Percentiles rank a stretch among this genome's conserved stretches.
phyloP scores from a whole-genome alignment of 2,113 vertebrate species.

The Tonatia bakeri region DNA sequence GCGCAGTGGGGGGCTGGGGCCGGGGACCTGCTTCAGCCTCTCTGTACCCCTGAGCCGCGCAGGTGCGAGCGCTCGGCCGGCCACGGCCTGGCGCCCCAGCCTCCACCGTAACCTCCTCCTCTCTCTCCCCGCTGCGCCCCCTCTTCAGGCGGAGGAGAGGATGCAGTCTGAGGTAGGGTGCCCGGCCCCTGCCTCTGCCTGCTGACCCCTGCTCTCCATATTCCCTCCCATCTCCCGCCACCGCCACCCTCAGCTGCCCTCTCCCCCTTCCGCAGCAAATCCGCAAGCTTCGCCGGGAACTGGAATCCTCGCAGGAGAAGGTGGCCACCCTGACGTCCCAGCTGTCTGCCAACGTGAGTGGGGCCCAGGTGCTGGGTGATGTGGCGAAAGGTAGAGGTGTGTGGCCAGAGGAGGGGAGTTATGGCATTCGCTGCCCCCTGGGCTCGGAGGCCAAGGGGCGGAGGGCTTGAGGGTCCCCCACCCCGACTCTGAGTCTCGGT shows the following conservation, averaged over 20 bases:
- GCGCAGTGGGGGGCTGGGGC: not conserved
- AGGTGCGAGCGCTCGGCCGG: not conserved
- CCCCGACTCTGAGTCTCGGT: not conserved
- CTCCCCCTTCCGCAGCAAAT: constrained; percentile 87
- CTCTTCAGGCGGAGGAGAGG: constrained; percentile 94
- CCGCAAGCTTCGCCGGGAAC: constrained; percentile 92
- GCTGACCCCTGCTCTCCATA: not conserved
- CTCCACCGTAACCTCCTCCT: constrained; percentile 65
- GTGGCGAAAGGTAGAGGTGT: not conserved
- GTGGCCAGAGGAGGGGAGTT: not conserved
- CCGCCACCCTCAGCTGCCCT: not conserved
- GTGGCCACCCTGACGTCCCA: constrained; percentile 93
- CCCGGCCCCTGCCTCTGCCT: constrained; percentile 44
- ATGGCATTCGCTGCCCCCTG: accelerated
- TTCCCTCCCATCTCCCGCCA: not conserved
- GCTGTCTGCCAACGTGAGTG: constrained; percentile 93
- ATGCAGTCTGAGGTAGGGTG: constrained; percentile 95
- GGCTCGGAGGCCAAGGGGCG: not conserved
- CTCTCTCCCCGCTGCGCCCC: constrained; percentile 74
- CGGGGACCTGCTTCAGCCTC: not conserved
- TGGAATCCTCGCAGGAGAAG: constrained; percentile 97
- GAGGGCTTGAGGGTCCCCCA: no score
- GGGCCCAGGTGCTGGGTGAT: not conserved
- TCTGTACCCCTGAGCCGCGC: not conserved
- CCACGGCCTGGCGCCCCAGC: constrained; percentile 50